Conservation (phyloP, 2,888 invertebrate genomes). For the Drosophila quasianomalipes region DNA sequence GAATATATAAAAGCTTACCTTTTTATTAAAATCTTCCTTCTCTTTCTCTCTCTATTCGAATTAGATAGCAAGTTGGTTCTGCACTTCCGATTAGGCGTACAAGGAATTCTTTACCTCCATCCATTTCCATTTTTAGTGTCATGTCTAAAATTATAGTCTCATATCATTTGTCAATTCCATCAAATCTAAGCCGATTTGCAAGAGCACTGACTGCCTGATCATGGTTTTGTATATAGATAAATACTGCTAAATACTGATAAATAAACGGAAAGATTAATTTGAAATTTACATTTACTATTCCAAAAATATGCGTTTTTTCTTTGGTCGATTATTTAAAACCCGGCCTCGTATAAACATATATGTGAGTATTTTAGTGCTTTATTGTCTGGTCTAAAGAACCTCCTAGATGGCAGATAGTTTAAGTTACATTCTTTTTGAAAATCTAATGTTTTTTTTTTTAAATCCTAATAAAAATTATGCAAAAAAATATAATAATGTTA, state of each 20-base stretch:
- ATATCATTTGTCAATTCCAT: neutral
- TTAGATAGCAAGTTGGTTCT: neutral
- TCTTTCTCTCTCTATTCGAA: neutral
- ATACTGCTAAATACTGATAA: too few species aligned
- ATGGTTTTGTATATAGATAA: too few species aligned
- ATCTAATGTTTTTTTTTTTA: neutral
- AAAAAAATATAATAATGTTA: neutral
- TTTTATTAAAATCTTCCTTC: neutral
- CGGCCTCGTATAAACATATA: neutral
- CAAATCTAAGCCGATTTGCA: neutral
- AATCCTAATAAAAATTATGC: neutral
- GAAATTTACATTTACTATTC: too few species aligned
- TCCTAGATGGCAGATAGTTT: neutral
- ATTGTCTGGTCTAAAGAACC: neutral
- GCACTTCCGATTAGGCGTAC: neutral
- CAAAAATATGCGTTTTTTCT: neutral
- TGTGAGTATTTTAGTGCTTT: neutral
- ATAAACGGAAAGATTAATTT: too few species aligned
- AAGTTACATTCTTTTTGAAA: neutral
- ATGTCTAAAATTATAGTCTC: too few species aligned
- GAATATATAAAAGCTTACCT: neutral
- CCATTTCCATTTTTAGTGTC: neutral
- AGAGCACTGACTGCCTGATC: too few species aligned
- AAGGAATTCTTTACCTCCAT: neutral
- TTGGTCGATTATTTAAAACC: neutral